Evolutionary conservation across 1,140 invertebrate species (phyloP), one percentile per base, ranked within the genome.

Genomic region (Acyrthosiphon pisum): DNA sequence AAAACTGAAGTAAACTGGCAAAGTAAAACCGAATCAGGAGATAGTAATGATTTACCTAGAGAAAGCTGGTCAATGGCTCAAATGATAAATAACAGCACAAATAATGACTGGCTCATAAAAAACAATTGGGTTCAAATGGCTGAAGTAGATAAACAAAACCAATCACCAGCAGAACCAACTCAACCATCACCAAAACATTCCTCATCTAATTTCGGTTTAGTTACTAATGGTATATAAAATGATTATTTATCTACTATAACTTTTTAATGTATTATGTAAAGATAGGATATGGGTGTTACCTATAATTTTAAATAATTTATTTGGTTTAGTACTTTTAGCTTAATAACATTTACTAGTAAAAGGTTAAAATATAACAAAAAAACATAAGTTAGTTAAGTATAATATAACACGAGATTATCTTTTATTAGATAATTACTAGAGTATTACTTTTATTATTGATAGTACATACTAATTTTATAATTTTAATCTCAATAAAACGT

Each of bases 181-280:
- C 90, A 68, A 91, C 60, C 60, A 76, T 76, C 14, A 18, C 60
- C 60, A 30, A 60, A 76, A 53, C 56, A 56, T 86, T 37, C 37
- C 14, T 91, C 90, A 6, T 83, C 91, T 56, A 93, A 93, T n/a
- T 92, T 92, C 37, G 81, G 91, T 86, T 50, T 86, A 86, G 81
- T 86, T 86, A 41, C n/a, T 93, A 93, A 93, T 56, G 81, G 91
- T 93, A 84, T 76, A 14, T 84, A 93, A 18, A 88, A 84, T 84
- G 37, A 76, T 76, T 76, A 76, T 76, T 76, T n/a, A 35, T 76
- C 30, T n/a, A 35, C 30, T 76, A 18, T 14, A 68, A n/a, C 3
- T 0, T 76, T n/a, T 18, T 76, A 76, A n/a, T 76, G 14, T 76
- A 76, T 6, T 76, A 35, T n/a, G 60, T n/a, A 76, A 76, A 76